Evolutionary conservation across 1,140 invertebrate species (phyloP), one percentile per base, ranked within the genome.

Genomic region (Orussus abietinus): DNA sequence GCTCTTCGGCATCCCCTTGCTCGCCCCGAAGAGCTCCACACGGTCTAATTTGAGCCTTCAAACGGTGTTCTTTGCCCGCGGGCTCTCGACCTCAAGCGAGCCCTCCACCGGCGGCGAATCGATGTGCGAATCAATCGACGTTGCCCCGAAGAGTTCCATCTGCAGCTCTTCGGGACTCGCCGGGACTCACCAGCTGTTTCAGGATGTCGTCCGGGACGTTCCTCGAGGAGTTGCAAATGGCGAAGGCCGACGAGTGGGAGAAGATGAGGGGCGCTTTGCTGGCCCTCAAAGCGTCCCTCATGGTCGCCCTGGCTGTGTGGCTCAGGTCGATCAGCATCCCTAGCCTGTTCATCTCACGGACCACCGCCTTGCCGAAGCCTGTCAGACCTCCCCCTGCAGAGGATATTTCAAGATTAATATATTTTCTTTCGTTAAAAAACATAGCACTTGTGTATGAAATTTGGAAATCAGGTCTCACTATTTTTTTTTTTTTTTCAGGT

Each of bases 321-420:
- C 88, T 88, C 49, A 94, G 75, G 67, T 94, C 91, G 26, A 94
- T 83, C 66, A 93, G 65, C 90, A 93, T 94, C 5, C 91, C 91
- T 29, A 90, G 75, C 18, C 87, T 79, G 74, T 90, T 90, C 85
- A 90, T 86, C 75, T 90, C 87, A 40, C 79, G 75, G 20, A 90
- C 83, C 37, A 90, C 84, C 53, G 82, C 78, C 81, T 89, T 66
- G 7, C 69, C 69, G 36, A 72, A 72, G 31, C 41, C 47, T 5
- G 64, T 66, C 28, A 72, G 44, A n/a, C 69, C 69, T 12, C 68
- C 67, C 3, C 59, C 69, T 72, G 33, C n/a, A 25, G 6, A n/a
- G 22, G 6, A 25, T n/a, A n/a, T n/a, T n/a, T n/a, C n/a, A 9
- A 53, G 57, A 46, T 14, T n/a, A 39, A 19, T 14, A 12, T 11